These are phyloP conservation scores for Pristionchus fissidentatus DNA, from an alignment of 2,888 invertebrate genomes.

Conservation along the genomic window DNA sequence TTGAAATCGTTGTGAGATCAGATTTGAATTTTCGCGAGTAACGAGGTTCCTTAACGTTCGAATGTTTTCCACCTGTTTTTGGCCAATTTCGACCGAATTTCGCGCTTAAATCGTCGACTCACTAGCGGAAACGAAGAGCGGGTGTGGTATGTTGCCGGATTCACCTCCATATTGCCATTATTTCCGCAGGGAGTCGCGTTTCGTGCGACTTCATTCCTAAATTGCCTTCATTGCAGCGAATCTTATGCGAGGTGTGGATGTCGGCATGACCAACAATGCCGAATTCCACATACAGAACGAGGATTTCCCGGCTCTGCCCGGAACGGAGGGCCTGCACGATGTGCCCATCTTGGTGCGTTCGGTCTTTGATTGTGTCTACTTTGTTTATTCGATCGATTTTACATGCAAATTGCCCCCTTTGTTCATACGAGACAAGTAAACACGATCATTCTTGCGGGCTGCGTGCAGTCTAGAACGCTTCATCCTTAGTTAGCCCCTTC, in stretches of 20 bases:
- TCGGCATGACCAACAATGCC: slow-evolving; percentile 57
- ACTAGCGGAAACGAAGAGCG: not conserved
- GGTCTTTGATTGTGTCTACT: not conserved
- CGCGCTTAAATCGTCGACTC: not conserved
- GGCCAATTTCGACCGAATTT: not conserved
- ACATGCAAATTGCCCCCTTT: slow-evolving; percentile 15
- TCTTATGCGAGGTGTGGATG: slow-evolving; percentile 66
- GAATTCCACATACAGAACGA: slow-evolving; percentile 90
- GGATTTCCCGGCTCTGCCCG: slow-evolving; percentile 98
- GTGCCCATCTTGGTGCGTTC: slow-evolving; percentile 34
- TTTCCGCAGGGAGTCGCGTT: not conserved
- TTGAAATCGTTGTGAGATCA: not conserved
- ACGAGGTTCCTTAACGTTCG: slow-evolving; percentile 27
- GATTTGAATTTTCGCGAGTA: not conserved
- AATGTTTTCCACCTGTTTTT: not conserved
- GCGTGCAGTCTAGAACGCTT: not conserved
- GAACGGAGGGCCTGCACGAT: slow-evolving; percentile 76
- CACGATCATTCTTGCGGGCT: not conserved
- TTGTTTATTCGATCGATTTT: not conserved
- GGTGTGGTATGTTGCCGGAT: not conserved
- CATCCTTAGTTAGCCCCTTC: not conserved
- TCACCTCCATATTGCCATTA: not conserved
- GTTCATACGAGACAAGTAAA: not conserved
- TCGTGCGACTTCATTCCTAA: not conserved
- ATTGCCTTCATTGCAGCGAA: slow-evolving; percentile 61